A percentile compares a stretch with the other conserved stretches of the same genome.
phyloP scores from a whole-genome alignment of 2,113 vertebrate species.

The Passer domesticus region DNA sequence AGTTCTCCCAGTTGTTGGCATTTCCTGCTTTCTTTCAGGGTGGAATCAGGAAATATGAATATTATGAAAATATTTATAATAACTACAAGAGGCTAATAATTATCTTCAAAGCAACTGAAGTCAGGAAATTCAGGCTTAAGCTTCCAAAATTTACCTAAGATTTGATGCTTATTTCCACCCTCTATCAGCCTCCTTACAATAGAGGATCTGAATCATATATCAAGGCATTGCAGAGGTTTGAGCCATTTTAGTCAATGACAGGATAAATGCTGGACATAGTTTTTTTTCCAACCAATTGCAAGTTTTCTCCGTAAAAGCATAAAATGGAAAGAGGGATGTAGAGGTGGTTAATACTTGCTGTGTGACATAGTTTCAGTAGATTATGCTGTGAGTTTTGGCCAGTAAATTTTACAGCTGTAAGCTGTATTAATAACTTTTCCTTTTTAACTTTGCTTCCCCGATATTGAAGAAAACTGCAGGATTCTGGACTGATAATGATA shows the following conservation, averaged over 20 bases:
- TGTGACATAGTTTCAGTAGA: background rate
- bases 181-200: background rate
- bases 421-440: background rate
- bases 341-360: background rate
- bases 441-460: background rate
- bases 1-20: background rate
- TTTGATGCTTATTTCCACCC: background rate
- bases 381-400: background rate
- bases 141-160: background rate
- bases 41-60: background rate
- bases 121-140: background rate
- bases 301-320: background rate
- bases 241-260: background rate
- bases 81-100: background rate
- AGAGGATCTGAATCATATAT: background rate
- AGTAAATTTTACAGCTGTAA: background rate
- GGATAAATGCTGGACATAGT: background rate
- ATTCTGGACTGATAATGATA: background rate
- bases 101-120: background rate
- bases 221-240: background rate
- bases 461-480: background rate
- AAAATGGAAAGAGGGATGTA: background rate
- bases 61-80: background rate
- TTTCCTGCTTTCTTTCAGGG: background rate
- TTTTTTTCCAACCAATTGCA: accelerated